Evolutionary conservation across 1,140 invertebrate genomes (phyloP).

Genomic region (Myzus persicae): DNA sequence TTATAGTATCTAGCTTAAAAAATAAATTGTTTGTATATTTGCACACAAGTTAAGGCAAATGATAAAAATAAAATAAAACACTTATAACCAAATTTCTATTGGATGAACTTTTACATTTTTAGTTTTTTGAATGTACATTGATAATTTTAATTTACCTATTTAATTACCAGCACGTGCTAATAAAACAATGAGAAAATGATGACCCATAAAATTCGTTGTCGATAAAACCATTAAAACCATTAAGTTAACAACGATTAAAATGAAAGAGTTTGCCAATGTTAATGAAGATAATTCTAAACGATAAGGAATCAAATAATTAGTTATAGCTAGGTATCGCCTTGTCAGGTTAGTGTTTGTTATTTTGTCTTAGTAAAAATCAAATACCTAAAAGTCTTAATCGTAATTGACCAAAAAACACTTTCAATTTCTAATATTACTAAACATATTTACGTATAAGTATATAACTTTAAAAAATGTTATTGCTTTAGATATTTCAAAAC

Average conservation of each 20-base stretch:
- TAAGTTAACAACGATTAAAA: not conserved
- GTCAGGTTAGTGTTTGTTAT: not conserved
- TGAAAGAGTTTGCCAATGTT: constrained; percentile 11
- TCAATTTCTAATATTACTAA: not conserved
- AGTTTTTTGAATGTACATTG: not conserved
- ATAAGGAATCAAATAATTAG: constrained; percentile 21
- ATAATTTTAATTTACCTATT: constrained; percentile 1
- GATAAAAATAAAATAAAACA: not conserved
- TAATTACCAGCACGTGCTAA: not conserved
- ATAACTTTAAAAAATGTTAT: too few species aligned
- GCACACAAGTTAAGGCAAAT: not conserved
- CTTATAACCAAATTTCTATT: not conserved
- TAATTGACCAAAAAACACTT: not conserved
- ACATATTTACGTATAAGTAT: not conserved
- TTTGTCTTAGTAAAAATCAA: not conserved
- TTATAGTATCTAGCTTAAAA: not conserved
- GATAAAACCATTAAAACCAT: not conserved
- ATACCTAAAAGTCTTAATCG: not conserved
- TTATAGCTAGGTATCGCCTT: not conserved
- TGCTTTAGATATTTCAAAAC: too few species aligned
- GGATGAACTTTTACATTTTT: not conserved
- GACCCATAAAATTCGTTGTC: not conserved
- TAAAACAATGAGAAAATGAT: constrained; percentile 14
- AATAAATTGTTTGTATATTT: not conserved
- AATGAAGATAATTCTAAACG: not conserved